Conservation (phyloP, 2,113 vertebrate species). For the Ciconia maguari region DNA sequence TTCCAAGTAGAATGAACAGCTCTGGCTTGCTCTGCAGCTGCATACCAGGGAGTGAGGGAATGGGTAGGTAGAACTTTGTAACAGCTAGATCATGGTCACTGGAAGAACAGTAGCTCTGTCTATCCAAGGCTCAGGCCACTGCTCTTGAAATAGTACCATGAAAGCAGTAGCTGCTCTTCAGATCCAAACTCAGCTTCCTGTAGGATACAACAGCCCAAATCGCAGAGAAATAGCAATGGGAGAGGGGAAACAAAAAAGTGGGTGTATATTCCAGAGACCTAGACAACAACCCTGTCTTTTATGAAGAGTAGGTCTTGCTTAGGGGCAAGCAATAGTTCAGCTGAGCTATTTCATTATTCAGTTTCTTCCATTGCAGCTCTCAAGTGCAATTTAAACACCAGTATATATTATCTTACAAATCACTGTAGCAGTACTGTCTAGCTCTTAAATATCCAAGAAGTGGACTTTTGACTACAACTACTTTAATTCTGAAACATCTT, state of each 20-base stretch:
- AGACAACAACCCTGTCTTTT: not conserved
- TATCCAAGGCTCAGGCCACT: not conserved
- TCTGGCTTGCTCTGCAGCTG: not conserved
- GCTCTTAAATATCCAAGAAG: not conserved
- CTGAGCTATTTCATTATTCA: not conserved
- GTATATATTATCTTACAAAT: not conserved
- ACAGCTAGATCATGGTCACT: not conserved
- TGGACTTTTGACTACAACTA: not conserved
- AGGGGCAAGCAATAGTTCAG: not conserved
- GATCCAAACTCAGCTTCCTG: not conserved
- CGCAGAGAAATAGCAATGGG: not conserved
- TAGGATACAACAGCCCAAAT: not conserved
- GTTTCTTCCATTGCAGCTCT: not conserved
- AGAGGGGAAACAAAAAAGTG: not conserved
- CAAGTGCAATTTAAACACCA: not conserved
- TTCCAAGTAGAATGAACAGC: not conserved
- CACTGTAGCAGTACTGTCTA: not conserved
- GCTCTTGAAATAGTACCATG: not conserved
- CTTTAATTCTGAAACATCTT: not conserved
- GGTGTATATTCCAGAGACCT: not conserved
- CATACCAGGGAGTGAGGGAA: not conserved
- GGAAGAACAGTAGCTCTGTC: not conserved
- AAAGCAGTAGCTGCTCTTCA: not conserved
- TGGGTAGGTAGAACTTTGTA: not conserved
- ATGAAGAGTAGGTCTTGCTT: not conserved